These are phyloP conservation scores for Clistopyga incitator DNA, from an alignment of 2,888 invertebrate species.

Conservation along the genomic window DNA sequence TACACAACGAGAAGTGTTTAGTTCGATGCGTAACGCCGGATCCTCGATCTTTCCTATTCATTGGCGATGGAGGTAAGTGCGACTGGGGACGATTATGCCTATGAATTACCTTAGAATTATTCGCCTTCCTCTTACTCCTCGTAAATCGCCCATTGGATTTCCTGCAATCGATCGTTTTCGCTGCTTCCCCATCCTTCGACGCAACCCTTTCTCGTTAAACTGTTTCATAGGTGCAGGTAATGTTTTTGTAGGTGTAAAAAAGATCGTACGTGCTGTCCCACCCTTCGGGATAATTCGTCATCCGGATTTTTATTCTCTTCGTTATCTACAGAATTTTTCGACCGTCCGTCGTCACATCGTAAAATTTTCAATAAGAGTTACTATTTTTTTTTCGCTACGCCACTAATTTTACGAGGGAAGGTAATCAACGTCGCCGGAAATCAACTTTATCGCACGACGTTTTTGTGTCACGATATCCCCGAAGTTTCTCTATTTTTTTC, in stretches of 20 bases:
- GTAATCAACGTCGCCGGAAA: neutral
- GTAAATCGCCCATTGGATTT: constrained; percentile 29
- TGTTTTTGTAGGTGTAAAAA: constrained; percentile 8
- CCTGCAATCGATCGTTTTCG: constrained; percentile 58
- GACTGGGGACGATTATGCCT: neutral
- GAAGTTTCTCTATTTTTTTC: neutral
- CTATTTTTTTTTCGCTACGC: neutral
- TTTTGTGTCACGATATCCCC: neutral
- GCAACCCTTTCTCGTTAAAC: neutral
- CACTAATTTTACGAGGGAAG: neutral
- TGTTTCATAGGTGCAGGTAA: neutral
- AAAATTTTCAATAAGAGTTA: neutral
- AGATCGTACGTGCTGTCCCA: constrained; percentile 12
- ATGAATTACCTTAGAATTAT: neutral
- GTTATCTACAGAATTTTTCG: neutral
- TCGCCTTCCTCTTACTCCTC: neutral
- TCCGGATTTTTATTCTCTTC: neutral
- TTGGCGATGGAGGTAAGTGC: constrained; percentile 61
- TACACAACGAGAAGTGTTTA: constrained; percentile 46
- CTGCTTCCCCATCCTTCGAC: neutral
- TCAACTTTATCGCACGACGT: neutral
- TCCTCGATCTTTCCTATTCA: constrained; percentile 49
- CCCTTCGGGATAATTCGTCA: neutral
- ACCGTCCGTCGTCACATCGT: neutral
- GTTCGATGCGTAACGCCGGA: constrained; percentile 46